Conservation (phyloP, 2,797 vertebrate species). For the Melanotaenia boesemani region DNA sequence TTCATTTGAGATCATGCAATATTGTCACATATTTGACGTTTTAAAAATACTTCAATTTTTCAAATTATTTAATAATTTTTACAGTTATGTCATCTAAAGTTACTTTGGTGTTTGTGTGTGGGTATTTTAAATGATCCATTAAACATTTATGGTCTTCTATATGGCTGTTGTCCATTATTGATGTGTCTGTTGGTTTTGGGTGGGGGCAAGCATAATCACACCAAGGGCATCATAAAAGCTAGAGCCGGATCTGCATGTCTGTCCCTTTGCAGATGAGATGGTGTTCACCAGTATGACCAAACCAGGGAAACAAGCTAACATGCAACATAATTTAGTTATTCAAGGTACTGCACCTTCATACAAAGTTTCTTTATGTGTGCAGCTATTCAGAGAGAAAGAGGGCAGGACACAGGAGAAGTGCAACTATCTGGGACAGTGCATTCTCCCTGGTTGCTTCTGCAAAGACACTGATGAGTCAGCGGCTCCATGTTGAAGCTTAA, state of each 20-base stretch:
- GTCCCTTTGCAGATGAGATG: constrained; percentile 25
- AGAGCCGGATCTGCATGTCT: background rate
- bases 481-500: constrained; percentile 10
- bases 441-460: constrained; percentile 26
- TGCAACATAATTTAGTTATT: background rate
- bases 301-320: background rate
- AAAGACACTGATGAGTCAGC: constrained; percentile 19
- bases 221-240: background rate
- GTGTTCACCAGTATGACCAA: background rate
- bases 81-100: too few species aligned
- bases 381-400: constrained; percentile 57
- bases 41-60: too few species aligned
- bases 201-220: background rate
- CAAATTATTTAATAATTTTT: too few species aligned
- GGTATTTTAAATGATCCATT: too few species aligned
- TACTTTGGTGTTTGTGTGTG: too few species aligned
- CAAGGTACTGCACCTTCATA: background rate
- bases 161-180: too few species aligned
- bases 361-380: constrained; percentile 9
- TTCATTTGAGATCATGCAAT: too few species aligned
- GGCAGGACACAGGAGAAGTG: constrained; percentile 64
- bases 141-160: too few species aligned
- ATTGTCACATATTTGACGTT: too few species aligned
- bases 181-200: too few species aligned
- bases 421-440: constrained; percentile 63